Percentiles rank a stretch among this genome's conserved stretches.
Evolutionary conservation across 2,113 vertebrate genomes (phyloP).

Genomic region (Eretmochelys imbricata): DNA sequence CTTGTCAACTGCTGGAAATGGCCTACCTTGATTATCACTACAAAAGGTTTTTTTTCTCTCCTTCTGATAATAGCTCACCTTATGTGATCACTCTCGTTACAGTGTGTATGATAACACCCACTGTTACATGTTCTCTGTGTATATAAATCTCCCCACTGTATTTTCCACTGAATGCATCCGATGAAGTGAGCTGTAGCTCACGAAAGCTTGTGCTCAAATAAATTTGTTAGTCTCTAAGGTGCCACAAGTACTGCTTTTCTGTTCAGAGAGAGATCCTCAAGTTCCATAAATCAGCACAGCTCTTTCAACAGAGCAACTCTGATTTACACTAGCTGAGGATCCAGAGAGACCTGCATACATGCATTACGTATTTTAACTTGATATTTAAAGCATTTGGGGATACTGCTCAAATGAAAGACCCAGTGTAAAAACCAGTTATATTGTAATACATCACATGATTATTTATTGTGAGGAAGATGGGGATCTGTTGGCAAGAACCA

Average conservation of each 20-base stretch:
- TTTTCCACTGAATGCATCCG: no score
- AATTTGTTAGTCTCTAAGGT: no score
- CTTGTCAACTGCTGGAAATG: no score
- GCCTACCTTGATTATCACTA: no score
- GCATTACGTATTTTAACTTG: background rate
- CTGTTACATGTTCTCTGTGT: no score
- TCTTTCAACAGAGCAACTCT: background rate
- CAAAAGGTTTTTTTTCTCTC: no score
- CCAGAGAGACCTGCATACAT: background rate
- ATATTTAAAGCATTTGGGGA: background rate
- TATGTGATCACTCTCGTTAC: no score
- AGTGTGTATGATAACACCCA: no score
- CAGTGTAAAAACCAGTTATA: conserved; percentile 25
- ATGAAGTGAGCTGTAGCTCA: no score
- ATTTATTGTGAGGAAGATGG: background rate
- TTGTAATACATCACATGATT: conserved; percentile 4
- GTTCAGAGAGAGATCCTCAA: background rate
- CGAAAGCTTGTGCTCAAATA: no score
- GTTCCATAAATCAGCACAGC: background rate
- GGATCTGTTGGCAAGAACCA: background rate
- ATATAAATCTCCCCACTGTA: no score
- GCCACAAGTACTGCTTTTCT: background rate
- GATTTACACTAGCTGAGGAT: background rate
- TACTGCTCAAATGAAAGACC: background rate
- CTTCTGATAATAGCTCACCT: no score